These are phyloP conservation scores for Tenualosa thibaudeaui DNA, from an alignment of 2,797 vertebrate species.

Conservation along the genomic window DNA sequence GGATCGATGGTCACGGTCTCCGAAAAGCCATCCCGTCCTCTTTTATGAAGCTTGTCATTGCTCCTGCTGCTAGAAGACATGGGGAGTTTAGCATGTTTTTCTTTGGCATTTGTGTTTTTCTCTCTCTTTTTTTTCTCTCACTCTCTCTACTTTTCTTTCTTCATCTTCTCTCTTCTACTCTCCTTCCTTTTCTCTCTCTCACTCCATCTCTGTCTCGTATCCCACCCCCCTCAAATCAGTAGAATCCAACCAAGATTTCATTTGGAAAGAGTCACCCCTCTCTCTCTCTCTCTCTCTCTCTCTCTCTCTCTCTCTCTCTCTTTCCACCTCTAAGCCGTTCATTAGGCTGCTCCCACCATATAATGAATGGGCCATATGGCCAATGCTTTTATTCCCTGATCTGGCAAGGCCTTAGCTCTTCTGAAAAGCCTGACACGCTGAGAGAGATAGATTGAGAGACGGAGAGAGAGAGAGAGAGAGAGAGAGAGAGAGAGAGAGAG, in stretches of 20 bases:
- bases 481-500: neutral
- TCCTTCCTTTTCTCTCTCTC: neutral
- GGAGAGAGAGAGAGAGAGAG: neutral
- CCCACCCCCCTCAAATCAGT: neutral
- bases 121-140: neutral
- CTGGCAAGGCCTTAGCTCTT: conserved; percentile 10
- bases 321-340: conserved; percentile 30
- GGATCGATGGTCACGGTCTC: conserved; percentile 15
- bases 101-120: neutral
- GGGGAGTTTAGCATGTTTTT: neutral
- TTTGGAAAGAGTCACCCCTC: neutral
- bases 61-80: neutral
- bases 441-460: neutral
- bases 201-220: neutral
- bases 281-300: neutral
- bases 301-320: conserved; percentile 30
- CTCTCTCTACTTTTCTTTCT: neutral
- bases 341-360: conserved; percentile 60
- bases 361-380: conserved; percentile 73
- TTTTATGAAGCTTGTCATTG: conserved; percentile 25
- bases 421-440: neutral
- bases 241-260: neutral
- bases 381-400: conserved; percentile 45
- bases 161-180: neutral
- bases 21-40: conserved; percentile 9